Evolutionary conservation across 1,140 invertebrate species (phyloP).

Genomic region (Drosophila nigrodunni): DNA sequence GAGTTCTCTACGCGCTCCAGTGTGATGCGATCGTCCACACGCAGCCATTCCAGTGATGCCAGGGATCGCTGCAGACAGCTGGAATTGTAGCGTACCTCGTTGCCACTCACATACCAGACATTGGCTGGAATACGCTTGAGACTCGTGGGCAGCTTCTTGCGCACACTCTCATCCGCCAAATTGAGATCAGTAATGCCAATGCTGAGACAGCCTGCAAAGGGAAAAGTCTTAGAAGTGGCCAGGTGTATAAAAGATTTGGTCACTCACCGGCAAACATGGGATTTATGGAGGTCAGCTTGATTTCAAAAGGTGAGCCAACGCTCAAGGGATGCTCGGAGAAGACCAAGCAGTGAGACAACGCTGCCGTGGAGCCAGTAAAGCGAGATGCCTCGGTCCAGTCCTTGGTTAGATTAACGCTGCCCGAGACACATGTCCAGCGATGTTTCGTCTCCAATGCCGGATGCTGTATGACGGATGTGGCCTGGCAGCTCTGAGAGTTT

Average conservation of each 20-base stretch:
- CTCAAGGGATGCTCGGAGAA: slow-evolving; percentile 81
- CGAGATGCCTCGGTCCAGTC: slow-evolving; percentile 82
- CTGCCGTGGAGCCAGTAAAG: slow-evolving; percentile 63
- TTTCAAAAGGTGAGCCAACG: slow-evolving; percentile 81
- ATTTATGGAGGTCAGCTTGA: slow-evolving; percentile 80
- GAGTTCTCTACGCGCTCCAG: slow-evolving; percentile 87
- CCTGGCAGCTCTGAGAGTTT: slow-evolving; percentile 84
- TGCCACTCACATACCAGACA: slow-evolving; percentile 86
- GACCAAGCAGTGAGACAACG: slow-evolving; percentile 77
- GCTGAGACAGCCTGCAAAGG: slow-evolving; percentile 66
- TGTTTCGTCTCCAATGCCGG: slow-evolving; percentile 78
- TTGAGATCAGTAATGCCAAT: slow-evolving; percentile 84
- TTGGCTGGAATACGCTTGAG: slow-evolving; percentile 80
- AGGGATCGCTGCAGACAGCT: slow-evolving; percentile 88
- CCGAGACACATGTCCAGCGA: slow-evolving; percentile 81
- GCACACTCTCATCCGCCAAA: slow-evolving; percentile 75
- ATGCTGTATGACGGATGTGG: slow-evolving; percentile 82
- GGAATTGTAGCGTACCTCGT: slow-evolving; percentile 88
- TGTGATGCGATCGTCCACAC: slow-evolving; percentile 90
- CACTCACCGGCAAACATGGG: slow-evolving; percentile 77
- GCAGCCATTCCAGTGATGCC: slow-evolving; percentile 92
- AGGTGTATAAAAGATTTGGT: background rate
- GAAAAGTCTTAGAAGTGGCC: background rate
- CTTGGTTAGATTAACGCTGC: slow-evolving; percentile 79
- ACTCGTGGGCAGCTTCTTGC: slow-evolving; percentile 78